Percentiles rank a stretch among this genome's conserved stretches.
Evolutionary conservation across 2,888 invertebrate genomes (phyloP).

Genomic region (Melangyna quadrimaculata): DNA sequence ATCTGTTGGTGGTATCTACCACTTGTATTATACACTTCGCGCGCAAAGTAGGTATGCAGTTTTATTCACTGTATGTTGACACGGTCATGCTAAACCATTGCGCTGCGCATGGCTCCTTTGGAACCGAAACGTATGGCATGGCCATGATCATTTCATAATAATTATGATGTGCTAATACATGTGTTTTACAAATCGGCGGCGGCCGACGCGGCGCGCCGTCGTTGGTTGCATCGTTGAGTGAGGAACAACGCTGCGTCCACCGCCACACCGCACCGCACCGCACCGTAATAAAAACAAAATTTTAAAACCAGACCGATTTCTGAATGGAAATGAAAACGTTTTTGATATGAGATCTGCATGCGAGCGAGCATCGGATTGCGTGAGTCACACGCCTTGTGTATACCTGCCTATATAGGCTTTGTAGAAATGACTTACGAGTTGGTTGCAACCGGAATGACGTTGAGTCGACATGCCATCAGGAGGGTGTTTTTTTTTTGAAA

Average conservation of each 20-base stretch:
- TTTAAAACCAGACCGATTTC: conserved; percentile 37
- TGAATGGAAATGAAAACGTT: conserved; percentile 56
- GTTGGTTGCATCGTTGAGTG: conserved; percentile 1
- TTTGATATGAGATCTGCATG: conserved; percentile 48
- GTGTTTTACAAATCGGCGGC: conserved; percentile 56
- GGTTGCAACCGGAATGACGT: not conserved
- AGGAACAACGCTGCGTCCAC: no score
- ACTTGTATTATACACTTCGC: not conserved
- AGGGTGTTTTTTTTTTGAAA: not conserved
- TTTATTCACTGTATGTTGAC: not conserved
- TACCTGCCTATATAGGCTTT: not conserved
- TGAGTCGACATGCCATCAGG: not conserved
- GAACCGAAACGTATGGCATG: not conserved
- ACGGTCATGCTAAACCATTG: not conserved
- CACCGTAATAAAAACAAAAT: not conserved
- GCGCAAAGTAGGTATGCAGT: not conserved
- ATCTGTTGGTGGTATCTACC: not conserved
- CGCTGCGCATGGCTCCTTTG: not conserved
- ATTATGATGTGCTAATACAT: conserved; percentile 69
- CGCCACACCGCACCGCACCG: no score
- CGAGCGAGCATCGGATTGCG: conserved; percentile 59
- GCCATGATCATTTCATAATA: conserved; percentile 49
- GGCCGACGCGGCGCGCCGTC: no score
- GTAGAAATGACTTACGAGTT: not conserved
- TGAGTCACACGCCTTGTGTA: conserved; percentile 53